phyloP scores from a whole-genome alignment of 2,113 vertebrate genomes.

The Phylloscopus whistleri region DNA sequence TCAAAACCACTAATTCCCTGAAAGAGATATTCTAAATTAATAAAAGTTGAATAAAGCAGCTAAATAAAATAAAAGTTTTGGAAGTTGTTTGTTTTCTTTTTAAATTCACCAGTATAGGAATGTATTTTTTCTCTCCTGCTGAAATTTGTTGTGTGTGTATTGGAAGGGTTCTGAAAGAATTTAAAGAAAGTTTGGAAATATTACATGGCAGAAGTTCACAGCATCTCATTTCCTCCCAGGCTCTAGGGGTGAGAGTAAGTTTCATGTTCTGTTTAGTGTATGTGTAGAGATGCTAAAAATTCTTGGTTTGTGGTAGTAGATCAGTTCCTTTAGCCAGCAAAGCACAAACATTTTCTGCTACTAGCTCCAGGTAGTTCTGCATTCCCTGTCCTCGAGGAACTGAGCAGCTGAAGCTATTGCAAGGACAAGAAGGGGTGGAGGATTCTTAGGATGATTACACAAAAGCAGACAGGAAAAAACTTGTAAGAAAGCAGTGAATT shows the following conservation, averaged over 20 bases:
- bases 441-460: background rate
- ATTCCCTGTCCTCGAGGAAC: background rate
- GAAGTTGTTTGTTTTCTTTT: too few species aligned
- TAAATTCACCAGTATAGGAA: background rate
- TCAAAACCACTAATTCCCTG: background rate
- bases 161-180: background rate
- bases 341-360: background rate
- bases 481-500: background rate
- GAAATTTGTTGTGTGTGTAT: background rate
- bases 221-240: background rate
- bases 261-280: background rate
- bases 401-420: background rate
- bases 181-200: background rate
- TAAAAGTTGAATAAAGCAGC: background rate
- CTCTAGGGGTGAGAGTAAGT: background rate
- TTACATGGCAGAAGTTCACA: background rate
- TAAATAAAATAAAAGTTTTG: background rate
- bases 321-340: background rate
- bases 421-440: background rate
- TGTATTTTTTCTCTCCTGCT: background rate
- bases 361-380: background rate
- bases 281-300: background rate
- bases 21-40: background rate
- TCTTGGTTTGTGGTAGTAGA: background rate
- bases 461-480: background rate